Evolutionary conservation across 2,888 invertebrate genomes (phyloP).

Genomic region (Peribatodes rhomboidaria): DNA sequence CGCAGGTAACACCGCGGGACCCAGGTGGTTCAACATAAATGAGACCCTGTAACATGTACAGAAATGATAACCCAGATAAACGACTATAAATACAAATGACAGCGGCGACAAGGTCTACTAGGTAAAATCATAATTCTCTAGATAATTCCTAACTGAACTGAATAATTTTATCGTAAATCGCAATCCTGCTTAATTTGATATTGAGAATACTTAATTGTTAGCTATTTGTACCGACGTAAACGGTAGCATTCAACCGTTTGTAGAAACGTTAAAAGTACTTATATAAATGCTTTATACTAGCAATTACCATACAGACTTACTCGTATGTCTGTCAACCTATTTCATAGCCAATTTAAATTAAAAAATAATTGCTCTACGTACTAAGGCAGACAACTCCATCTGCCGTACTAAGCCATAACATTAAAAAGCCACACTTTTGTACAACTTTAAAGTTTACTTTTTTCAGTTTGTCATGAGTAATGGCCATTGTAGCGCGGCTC

Average conservation of each 20-base stretch:
- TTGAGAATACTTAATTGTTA: neutral
- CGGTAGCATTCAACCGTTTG: constrained; percentile 17
- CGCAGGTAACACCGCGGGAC: no score
- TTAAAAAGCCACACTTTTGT: neutral
- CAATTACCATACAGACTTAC: neutral
- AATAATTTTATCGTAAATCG: constrained; percentile 26
- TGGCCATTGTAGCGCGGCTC: constrained; percentile 45
- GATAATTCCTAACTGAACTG: constrained; percentile 19
- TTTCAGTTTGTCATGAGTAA: constrained; percentile 22
- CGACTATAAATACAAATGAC: neutral
- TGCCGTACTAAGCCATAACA: constrained; percentile 1
- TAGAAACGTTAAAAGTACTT: neutral
- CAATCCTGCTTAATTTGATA: constrained; percentile 16
- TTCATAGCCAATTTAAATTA: neutral
- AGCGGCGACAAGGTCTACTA: constrained; percentile 1
- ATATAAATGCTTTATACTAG: neutral
- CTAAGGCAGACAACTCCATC: constrained; percentile 36
- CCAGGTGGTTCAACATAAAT: no score
- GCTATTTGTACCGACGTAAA: neutral
- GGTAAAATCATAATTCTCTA: constrained; percentile 9
- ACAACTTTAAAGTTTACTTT: neutral
- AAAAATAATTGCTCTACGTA: constrained; percentile 3
- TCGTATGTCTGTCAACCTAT: constrained; percentile 7
- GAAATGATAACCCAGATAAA: neutral
- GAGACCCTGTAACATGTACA: no score